A percentile compares a stretch with the other conserved stretches of the same genome.
phyloP scores from a whole-genome alignment of 2,797 vertebrate species.

The Malurus splendens region DNA sequence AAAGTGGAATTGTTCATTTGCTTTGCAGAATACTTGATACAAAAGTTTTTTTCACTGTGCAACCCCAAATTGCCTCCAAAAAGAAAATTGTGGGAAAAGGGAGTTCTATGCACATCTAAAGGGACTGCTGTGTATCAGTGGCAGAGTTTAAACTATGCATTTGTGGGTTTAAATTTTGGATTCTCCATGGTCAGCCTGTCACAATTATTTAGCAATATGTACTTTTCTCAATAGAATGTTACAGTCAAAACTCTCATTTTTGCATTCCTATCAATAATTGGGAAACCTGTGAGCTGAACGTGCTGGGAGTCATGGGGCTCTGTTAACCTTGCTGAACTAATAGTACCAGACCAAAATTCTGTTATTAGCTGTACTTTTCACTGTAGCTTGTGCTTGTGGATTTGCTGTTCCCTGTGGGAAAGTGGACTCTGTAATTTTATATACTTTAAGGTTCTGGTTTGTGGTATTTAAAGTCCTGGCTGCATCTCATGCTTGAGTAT shows the following conservation, averaged over 20 bases:
- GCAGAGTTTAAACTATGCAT: not conserved
- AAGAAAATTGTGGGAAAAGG: rapidly evolving
- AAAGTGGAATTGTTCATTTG: not conserved
- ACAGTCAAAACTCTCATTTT: not conserved
- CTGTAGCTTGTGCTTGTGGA: not conserved
- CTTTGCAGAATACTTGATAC: not conserved
- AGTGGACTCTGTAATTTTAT: not conserved
- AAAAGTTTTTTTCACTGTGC: not conserved
- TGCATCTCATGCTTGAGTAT: not conserved
- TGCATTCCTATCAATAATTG: not conserved
- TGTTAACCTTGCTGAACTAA: not conserved
- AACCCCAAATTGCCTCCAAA: not conserved
- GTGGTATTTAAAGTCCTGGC: not conserved
- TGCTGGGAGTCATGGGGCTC: not conserved
- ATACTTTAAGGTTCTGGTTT: not conserved
- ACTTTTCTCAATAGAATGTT: not conserved
- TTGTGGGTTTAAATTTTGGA: not conserved
- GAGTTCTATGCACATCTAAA: not conserved
- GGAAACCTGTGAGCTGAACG: not conserved
- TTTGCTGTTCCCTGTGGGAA: not conserved
- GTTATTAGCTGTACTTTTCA: not conserved
- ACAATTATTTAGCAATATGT: not conserved
- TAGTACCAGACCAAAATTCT: not conserved
- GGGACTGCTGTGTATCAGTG: not conserved
- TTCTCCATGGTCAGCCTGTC: not conserved